Conservation (phyloP, 2,888 invertebrate genomes). For the Athalia rosae region DNA sequence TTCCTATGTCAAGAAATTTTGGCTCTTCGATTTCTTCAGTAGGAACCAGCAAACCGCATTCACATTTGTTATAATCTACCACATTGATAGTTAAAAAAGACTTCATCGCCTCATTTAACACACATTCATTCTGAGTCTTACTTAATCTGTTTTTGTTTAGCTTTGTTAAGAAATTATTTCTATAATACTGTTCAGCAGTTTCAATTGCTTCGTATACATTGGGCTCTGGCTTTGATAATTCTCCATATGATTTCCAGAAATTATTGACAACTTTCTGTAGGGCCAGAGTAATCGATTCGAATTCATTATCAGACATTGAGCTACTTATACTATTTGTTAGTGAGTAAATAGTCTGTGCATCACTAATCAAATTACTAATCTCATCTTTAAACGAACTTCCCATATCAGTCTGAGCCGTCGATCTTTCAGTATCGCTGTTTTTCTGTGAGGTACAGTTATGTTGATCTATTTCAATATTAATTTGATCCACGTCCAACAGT, state of each 20-base stretch:
- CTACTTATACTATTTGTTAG: constrained; percentile 54
- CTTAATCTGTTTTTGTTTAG: constrained; percentile 55
- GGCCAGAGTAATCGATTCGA: constrained; percentile 58
- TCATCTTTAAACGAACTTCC: constrained; percentile 42
- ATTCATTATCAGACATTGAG: constrained; percentile 46
- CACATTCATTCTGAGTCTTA: constrained; percentile 53
- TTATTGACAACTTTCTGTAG: constrained; percentile 57
- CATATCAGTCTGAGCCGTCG: background rate
- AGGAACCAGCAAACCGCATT: constrained; percentile 79
- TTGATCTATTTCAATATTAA: background rate
- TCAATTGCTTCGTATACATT: constrained; percentile 63
- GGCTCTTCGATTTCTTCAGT: constrained; percentile 73
- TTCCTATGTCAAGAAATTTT: constrained; percentile 77
- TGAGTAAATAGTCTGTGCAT: constrained; percentile 51
- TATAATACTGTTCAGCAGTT: constrained; percentile 64
- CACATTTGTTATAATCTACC: constrained; percentile 75
- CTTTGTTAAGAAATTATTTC: constrained; percentile 65
- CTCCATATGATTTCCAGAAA: constrained; percentile 57
- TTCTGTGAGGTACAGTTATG: background rate
- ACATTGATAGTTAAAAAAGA: constrained; percentile 78
- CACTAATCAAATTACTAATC: constrained; percentile 26
- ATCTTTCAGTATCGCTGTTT: background rate
- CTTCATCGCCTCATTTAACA: constrained; percentile 69
- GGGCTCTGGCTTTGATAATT: constrained; percentile 56
- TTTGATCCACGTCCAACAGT: background rate